Conservation (phyloP, 1,140 invertebrate species). For the Polypedilum pembai region DNA sequence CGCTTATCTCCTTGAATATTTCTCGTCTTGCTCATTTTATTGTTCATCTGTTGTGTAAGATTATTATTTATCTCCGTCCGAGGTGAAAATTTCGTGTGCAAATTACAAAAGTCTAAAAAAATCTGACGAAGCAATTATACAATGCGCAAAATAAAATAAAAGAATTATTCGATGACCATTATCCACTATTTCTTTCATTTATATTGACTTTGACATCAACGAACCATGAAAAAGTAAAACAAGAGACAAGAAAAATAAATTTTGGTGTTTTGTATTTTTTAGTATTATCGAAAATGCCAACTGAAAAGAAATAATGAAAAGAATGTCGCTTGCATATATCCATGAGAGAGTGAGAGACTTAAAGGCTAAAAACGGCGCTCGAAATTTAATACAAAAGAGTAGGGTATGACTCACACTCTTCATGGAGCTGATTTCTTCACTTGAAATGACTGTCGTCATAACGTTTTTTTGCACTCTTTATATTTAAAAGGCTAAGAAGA, state of each 20-base stretch:
- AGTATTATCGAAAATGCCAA: slow-evolving; percentile 12
- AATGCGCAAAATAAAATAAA: too few relatives aligned
- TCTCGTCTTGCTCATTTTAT: too few relatives aligned
- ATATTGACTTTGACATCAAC: not conserved
- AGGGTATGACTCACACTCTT: not conserved
- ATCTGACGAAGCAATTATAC: not conserved
- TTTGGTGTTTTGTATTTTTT: not conserved
- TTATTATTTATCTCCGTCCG: not conserved
- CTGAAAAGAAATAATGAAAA: not conserved
- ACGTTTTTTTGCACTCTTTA: not conserved
- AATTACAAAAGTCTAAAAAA: not conserved
- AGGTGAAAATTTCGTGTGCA: not conserved
- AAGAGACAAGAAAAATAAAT: not conserved
- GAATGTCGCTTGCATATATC: not conserved
- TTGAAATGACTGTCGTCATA: not conserved
- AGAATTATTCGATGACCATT: not conserved
- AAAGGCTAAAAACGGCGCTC: slow-evolving; percentile 13
- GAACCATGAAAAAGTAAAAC: not conserved
- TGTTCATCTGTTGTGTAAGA: too few relatives aligned
- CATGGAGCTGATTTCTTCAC: not conserved
- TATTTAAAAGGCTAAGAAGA: not conserved
- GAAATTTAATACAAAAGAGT: not conserved
- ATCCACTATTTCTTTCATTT: not conserved
- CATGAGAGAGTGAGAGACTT: not conserved
- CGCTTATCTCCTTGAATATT: too few relatives aligned